Evolutionary conservation across 2,888 invertebrate species (phyloP).

Genomic region (Zonitis immaculata): DNA sequence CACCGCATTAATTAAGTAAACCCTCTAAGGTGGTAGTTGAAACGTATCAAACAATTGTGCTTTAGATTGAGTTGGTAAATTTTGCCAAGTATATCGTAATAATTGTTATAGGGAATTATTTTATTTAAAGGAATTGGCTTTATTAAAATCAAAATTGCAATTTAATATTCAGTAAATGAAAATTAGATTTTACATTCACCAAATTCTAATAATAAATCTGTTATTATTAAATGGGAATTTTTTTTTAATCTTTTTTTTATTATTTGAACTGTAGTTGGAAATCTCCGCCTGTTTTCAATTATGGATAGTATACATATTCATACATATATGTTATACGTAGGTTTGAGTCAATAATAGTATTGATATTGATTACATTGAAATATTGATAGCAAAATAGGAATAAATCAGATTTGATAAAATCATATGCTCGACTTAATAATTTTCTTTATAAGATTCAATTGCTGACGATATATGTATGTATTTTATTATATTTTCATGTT

Average conservation of each 20-base stretch:
- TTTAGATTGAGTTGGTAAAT: constrained; percentile 20
- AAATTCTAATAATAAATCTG: not conserved
- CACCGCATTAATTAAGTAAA: constrained; percentile 33
- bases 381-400: not conserved
- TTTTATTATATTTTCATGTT: not conserved
- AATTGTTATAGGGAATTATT: constrained; percentile 13
- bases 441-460: not conserved
- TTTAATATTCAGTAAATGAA: not conserved
- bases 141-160: constrained; percentile 10
- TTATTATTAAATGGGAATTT: not conserved
- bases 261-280: not conserved
- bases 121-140: constrained; percentile 9
- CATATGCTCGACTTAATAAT: not conserved
- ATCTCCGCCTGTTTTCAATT: not conserved
- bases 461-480: not conserved
- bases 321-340: too few species aligned
- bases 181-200: not conserved
- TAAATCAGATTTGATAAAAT: not conserved
- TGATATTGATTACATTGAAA: not conserved
- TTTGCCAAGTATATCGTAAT: constrained; percentile 18
- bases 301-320: not conserved
- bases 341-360: not conserved
- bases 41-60: constrained; percentile 26
- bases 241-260: not conserved
- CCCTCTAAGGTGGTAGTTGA: constrained; percentile 30